Conservation (phyloP, 2,888 invertebrate species). For the Andrena praecox region DNA sequence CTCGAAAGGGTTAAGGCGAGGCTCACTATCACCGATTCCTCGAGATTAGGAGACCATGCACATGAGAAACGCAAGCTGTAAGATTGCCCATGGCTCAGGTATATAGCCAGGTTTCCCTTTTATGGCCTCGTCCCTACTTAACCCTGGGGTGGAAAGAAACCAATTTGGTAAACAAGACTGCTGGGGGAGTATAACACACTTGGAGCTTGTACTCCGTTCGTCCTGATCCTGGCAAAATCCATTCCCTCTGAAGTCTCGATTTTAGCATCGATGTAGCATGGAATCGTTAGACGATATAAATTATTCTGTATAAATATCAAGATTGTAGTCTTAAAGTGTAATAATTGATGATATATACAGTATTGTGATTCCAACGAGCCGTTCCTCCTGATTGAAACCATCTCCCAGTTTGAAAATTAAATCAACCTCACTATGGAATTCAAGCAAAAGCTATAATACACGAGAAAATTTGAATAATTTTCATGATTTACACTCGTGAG, state of each 20-base stretch:
- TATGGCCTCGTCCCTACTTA: conserved; percentile 29
- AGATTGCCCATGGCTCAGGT: conserved; percentile 1
- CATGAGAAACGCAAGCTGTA: background rate
- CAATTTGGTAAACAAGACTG: conserved; percentile 67
- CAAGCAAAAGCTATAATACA: no score
- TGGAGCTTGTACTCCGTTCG: conserved; percentile 18
- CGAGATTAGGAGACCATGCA: conserved; percentile 34
- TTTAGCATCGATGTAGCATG: no score
- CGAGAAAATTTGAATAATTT: no score
- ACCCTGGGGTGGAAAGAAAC: conserved; percentile 50
- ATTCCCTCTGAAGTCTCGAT: background rate
- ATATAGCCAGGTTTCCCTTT: conserved; percentile 30
- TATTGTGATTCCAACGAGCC: no score
- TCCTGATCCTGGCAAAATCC: conserved; percentile 18
- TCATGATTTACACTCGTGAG: no score
- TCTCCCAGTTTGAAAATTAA: no score
- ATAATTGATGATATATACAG: no score
- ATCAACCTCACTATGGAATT: no score
- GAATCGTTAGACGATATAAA: background rate
- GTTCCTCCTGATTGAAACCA: no score
- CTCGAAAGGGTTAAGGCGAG: conserved; percentile 41
- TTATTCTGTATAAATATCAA: no score
- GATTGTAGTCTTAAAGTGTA: no score
- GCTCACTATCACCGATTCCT: conserved; percentile 41
- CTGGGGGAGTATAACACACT: conserved; percentile 60